These are phyloP conservation scores for Cylloceria caligata DNA, from an alignment of 2,888 invertebrate species.

Conservation along the genomic window DNA sequence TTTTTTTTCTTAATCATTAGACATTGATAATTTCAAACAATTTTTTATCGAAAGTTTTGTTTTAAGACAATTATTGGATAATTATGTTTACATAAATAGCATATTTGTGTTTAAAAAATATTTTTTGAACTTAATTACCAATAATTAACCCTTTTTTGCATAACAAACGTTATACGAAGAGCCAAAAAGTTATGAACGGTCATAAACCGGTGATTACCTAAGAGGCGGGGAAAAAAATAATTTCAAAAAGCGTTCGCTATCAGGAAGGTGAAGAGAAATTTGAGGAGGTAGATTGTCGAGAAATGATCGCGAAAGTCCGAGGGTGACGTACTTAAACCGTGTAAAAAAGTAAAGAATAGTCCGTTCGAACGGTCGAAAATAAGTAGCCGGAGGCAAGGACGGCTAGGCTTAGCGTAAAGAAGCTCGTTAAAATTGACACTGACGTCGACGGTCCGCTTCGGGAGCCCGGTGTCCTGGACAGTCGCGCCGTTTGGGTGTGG, in stretches of 20 bases:
- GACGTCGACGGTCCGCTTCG: slow-evolving; percentile 29
- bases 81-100: too few relatives aligned
- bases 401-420: slow-evolving; percentile 6
- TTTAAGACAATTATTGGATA: too few relatives aligned
- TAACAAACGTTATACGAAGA: not conserved
- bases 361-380: not conserved
- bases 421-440: slow-evolving; percentile 11
- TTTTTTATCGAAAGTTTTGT: too few relatives aligned
- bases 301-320: slow-evolving; percentile 5
- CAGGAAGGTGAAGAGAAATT: slow-evolving; percentile 7
- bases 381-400: slow-evolving; percentile 38
- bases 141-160: too few relatives aligned
- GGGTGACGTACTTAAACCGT: slow-evolving; percentile 13
- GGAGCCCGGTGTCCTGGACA: slow-evolving; percentile 41
- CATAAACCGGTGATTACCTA: not conserved
- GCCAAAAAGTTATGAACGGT: not conserved
- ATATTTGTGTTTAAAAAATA: too few relatives aligned
- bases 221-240: not conserved
- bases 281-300: not conserved
- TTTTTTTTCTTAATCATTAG: not conserved
- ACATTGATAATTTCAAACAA: not conserved
- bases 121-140: too few relatives aligned
- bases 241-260: not conserved
- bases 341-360: slow-evolving; percentile 16
- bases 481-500: slow-evolving; percentile 75